Evolutionary conservation across 2,113 vertebrate genomes (phyloP).

Genomic region (Procavia capensis): DNA sequence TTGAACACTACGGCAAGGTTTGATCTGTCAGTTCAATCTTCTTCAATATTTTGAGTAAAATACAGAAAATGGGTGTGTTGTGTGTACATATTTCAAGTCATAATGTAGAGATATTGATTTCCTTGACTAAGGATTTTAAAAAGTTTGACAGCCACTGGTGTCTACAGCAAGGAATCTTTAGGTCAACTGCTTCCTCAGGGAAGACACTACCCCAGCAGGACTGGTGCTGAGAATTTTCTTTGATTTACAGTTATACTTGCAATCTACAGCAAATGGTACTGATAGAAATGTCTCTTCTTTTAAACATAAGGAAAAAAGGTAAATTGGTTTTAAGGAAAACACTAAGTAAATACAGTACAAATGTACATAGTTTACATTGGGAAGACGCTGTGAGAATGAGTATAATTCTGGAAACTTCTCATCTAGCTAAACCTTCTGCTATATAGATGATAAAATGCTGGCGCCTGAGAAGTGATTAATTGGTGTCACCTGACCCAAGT

Average conservation of each 20-base stretch:
- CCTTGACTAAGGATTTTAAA: not conserved
- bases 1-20: not conserved
- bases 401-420: not conserved
- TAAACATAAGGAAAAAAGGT: constrained; percentile 15
- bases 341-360: constrained; percentile 4
- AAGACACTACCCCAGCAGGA: not conserved
- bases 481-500: not conserved
- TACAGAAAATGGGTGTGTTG: too few relatives aligned
- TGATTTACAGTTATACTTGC: constrained; percentile 3
- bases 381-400: not conserved
- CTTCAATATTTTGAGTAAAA: constrained; percentile 43
- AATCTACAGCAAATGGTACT: not conserved
- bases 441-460: not conserved
- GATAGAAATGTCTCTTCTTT: not conserved
- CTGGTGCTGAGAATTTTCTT: not conserved
- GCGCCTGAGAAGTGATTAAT: constrained; percentile 26
- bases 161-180: not conserved
- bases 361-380: not conserved
- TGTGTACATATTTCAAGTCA: not conserved
- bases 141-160: not conserved
- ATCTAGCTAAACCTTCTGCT: constrained; percentile 3
- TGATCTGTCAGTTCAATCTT: not conserved
- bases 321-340: constrained; percentile 40
- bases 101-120: constrained; percentile 21
- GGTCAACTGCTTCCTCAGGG: not conserved